phyloP scores from a whole-genome alignment of 2,888 invertebrate genomes.

The Isotomurus palustris region DNA sequence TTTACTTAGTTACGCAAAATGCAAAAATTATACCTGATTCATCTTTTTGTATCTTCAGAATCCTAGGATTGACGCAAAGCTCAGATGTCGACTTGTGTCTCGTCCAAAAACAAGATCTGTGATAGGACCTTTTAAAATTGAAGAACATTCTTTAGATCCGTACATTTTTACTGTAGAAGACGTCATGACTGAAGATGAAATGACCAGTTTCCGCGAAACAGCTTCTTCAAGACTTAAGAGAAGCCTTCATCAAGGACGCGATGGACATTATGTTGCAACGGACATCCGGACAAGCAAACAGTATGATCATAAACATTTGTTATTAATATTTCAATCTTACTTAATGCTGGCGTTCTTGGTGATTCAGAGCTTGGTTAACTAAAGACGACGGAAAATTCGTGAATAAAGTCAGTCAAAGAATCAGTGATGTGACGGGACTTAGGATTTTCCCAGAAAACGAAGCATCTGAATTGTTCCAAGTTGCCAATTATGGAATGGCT shows the following conservation, averaged over 20 bases:
- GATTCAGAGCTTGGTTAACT: conserved; percentile 47
- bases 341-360: not conserved
- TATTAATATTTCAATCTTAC: not conserved
- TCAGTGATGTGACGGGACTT: conserved; percentile 41
- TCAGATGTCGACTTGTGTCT: conserved; percentile 41
- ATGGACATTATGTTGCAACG: conserved; percentile 46
- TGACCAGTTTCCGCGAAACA: conserved; percentile 39
- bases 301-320: conserved; percentile 24
- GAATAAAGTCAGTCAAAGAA: conserved; percentile 34
- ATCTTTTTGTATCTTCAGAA: conserved; percentile 30
- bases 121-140: conserved; percentile 46
- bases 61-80: conserved; percentile 39
- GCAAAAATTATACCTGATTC: no score
- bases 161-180: conserved; percentile 46
- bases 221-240: conserved; percentile 42
- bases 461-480: conserved; percentile 46
- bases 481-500: conserved; percentile 48
- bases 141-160: conserved; percentile 46
- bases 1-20: no score
- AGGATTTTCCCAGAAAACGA: conserved; percentile 43
- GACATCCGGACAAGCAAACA: conserved; percentile 47
- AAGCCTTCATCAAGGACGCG: conserved; percentile 45
- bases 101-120: conserved; percentile 37
- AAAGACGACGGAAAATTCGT: conserved; percentile 42
- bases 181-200: conserved; percentile 46